Evolutionary conservation across 2,888 invertebrate species (phyloP), one percentile per base, ranked within the genome.

Genomic region (Patella ulyssiponensis): DNA sequence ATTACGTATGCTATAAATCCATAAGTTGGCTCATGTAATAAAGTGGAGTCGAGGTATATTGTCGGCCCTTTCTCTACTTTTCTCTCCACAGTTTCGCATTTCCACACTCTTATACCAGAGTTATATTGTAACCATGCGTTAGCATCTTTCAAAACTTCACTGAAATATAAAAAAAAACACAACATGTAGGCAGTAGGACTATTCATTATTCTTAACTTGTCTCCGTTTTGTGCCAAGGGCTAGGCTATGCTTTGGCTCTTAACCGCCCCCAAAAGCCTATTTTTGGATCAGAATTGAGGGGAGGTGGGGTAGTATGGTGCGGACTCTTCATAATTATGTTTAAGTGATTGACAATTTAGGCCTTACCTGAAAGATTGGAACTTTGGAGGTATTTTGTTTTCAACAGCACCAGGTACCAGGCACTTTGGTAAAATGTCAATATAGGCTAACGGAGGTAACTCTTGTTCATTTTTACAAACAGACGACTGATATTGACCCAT

Each of bases 401-500:
- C 77, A 3, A 88, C 83, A 74, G 86, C 82, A 15, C 87, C 88
- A 3, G 78, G 80, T 33, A 80, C 77, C 0, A 86, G 70, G 33
- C 84, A 80, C 17, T 83, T 71, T 0, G 88, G 88, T 87, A 88
- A 86, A 54, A 88, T 86, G 74, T 88, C 88, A 14, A 87, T 84
- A 73, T 86, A 87, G 33, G 86, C 82, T 64, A 88, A 79, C 15
- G 85, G 80, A 11, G 87, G 85, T 64, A 84, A 74, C 69, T 82
- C 80, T 4, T 79, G 51, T 51, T 76, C 69, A 3, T 74, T 74
- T 9, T 75, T 23, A 17, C 82, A 83, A 1, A 86, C 80, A 1
- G 86, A 86, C 0, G 85, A 85, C 74, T 84, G 81, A 72, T 84
- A 85, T 54, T 84, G 85, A 12, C 87, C 87, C 84, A 87, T 86